Base-by-base conservation (phyloP, 2,797 vertebrate genomes). In the Gymnoscopelus braueri region DNA sequence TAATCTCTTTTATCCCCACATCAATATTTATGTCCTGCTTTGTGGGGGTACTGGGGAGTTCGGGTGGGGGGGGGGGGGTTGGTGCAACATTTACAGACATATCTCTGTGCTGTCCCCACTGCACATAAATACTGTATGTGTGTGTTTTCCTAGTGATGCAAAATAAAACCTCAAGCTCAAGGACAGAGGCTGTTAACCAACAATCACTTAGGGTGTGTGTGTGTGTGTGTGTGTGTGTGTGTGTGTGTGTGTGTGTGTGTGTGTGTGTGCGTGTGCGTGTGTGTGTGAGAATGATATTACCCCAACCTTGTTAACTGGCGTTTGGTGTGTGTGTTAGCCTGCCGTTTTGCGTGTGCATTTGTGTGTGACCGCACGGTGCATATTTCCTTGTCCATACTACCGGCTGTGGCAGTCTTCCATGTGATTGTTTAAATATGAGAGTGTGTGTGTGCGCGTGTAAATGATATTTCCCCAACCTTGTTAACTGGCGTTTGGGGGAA, bases 11-110 rank as follows among this genome's bases (percentile, higher is more conserved):
- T 77, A 84, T 82, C 71, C 66, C 51, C 48, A 51, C 60, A 81
- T 86, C 75, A 78, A 81, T 88, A 89, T 90, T 83, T 70, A 83
- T 81, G 73, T 83, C 67, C 60, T 55, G 32, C 61, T 52, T 67
- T 74, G 72, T 76, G 79, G 67, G 77, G 63, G 63, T 69, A 78
- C 80, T 63, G 62, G 24, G 47, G 53, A 67, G 39, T 54, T 12
- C 55, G 12, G 26, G 11, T 1, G 63, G 62, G 24, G 47, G 53
- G 12, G 26, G 11, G 23, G 48, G 24, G 39, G 44, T 60, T n/a
- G 39, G 39, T 2, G 39, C 39, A 44, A 44, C 39, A 29, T 67
- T 65, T 68, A 65, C 70, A 69, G 53, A 76, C 75, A 70, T 62
- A 65, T 58, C 52, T 65, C 52, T 2, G 54, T 68, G 74, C 49